Evolutionary conservation across 2,797 vertebrate genomes (phyloP), one percentile per base, ranked within the genome.

Genomic region (Clarias fuscus): DNA sequence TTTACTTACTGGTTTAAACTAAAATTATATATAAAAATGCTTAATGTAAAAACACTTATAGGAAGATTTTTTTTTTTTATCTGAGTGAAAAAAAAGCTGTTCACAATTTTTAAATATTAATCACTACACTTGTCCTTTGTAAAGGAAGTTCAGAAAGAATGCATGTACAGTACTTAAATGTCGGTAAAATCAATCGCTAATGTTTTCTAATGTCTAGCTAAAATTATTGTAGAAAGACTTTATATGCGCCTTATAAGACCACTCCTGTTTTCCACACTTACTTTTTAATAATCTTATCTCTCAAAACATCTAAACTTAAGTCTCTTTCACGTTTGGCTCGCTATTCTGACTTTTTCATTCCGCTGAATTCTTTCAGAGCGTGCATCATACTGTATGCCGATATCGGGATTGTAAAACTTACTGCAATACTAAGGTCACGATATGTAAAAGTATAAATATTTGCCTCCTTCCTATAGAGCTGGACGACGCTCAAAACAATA

Each of bases 401-500:
- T 61, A 3, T 59, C 33, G 27, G 30, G 78, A 53, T 1, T 75
- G 15, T 27, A 53, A 53, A 7, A 22, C n/a, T 15, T 67, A 43
- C 33, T 14, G 70, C 3, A 71, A 72, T 5, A 22, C 27, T 53
- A 33, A 56, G n/a, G 79, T 82, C 79, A 65, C 53, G 43, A 82
- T 53, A 67, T 53, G 43, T 65, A 27, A 75, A 64, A 77, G 53
- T 61, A 30, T 37, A 56, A 56, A 56, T 56, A 40, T 62, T 27
- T 27, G 40, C 18, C 5, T 67, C 61, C 59, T 61, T 43, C 53
- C 68, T 78, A 78, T 17, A 27, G 64, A 64, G 37, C 75, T 22
- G 30, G 53, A 62, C 58, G 61, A 75, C 84, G 85, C 87, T 73
- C 87, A 86, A 85, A 87, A 86, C 77, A 84, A 86, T 78, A 83